Evolutionary conservation across 2,888 invertebrate genomes (phyloP), one percentile per base, ranked within the genome.

Genomic region (Epirrita christyi): DNA sequence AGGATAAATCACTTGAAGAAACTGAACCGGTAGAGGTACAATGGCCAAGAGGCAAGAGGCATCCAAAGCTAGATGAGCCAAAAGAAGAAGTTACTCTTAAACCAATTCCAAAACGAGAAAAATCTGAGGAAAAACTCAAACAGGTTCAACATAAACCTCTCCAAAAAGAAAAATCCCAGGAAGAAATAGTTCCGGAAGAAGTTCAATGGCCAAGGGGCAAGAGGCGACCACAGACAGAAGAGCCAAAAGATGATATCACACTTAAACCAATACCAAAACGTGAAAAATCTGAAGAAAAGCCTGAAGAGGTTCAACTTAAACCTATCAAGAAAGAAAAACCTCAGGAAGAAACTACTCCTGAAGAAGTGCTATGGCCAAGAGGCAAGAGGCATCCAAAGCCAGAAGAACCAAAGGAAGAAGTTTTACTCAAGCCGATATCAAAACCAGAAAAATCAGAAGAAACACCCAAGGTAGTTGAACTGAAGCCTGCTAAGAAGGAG

Each of bases 291-390:
- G 67, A 79, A 37, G 76, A 76, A 28, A 63, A 61, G 9, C 53
- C 59, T 10, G 72, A 87, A 78, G 86, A 82, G 72, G 51, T 80
- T 68, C 45, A 81, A 71, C 62, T 81, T 0, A 83, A 88, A 56
- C 83, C 89, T 61, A 32, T 74, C 15, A 75, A 72, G 51, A 76
- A 74, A 72, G 76, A 60, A 67, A 80, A 64, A 65, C 78, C 81
- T 13, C 44, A 81, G 37, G 93, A 93, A 75, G 86, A 92, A 59
- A 85, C 61, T 11, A 62, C 61, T 47, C 59, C 73, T 2, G 83
- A 81, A 14, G 83, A 70, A 40, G n/a, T 21, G 0, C 57, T 56
- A 21, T 86, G 60, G 84, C 59, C 66, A 7, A 72, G 62, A 11
- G 68, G 68, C 28, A 79, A 67, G 45, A 69, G 71, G 37, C 55